These are phyloP conservation scores for Allacma fusca DNA, from an alignment of 2,888 invertebrate genomes.

Conservation along the genomic window DNA sequence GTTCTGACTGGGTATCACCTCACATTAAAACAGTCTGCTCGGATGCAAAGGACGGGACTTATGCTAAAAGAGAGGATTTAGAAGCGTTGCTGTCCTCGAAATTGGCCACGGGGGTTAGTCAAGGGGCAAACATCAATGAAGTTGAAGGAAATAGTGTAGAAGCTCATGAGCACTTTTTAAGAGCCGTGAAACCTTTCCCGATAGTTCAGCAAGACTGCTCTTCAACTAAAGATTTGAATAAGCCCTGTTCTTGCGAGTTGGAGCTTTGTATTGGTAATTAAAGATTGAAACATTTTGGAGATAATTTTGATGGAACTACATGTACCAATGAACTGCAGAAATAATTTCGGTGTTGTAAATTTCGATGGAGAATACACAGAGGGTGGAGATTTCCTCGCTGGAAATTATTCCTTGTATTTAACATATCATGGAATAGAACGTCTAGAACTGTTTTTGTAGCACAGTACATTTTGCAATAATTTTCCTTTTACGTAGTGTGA, in stretches of 20 bases:
- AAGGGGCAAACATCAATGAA: constrained; percentile 29
- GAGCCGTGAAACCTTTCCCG: constrained; percentile 50
- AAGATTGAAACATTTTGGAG: not conserved
- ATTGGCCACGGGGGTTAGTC: constrained; percentile 4
- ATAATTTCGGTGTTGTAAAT: no score
- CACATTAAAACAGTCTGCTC: constrained; percentile 47
- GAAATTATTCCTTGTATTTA: no score
- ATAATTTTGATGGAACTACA: no score
- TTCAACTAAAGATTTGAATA: constrained; percentile 26
- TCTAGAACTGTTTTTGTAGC: no score
- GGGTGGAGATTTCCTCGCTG: no score
- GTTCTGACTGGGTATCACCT: constrained; percentile 74
- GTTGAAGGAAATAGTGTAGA: constrained; percentile 45
- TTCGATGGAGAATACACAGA: no score
- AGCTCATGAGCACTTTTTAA: constrained; percentile 50
- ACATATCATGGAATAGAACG: no score
- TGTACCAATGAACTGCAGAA: no score
- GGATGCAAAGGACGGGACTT: constrained; percentile 76
- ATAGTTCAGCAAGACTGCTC: constrained; percentile 29
- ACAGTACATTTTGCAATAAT: no score
- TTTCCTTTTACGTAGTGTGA: no score
- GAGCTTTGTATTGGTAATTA: constrained; percentile 45
- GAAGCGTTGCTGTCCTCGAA: constrained; percentile 38
- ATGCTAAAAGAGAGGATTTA: constrained; percentile 76
- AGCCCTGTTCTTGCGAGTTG: constrained; percentile 45